Evolutionary conservation across 2,888 invertebrate species (phyloP).

Genomic region (Dione juno): DNA sequence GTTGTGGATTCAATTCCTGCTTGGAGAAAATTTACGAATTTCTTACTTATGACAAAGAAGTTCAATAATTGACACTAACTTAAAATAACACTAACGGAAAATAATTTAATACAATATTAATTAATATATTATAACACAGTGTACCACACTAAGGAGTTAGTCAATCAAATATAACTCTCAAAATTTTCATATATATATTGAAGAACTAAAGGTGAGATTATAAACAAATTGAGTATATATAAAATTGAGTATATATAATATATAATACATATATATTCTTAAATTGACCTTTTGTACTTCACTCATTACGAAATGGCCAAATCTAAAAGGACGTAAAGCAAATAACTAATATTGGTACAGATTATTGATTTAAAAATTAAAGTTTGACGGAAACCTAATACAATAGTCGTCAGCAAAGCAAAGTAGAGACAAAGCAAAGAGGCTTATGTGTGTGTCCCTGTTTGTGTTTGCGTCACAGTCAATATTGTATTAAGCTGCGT

Average conservation of each 20-base stretch:
- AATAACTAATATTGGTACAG: constrained; percentile 23
- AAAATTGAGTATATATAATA: neutral
- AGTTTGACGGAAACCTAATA: constrained; percentile 21
- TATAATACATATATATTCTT: neutral
- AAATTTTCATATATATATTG: no score
- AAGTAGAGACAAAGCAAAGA: constrained; percentile 30
- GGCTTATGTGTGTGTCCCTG: constrained; percentile 17
- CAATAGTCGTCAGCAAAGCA: constrained; percentile 26
- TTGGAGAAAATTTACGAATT: neutral
- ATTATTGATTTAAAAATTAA: constrained; percentile 21
- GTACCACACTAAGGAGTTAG: no score
- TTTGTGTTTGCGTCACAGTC: constrained; percentile 58
- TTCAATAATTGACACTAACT: no score
- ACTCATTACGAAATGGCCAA: neutral
- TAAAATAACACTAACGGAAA: no score
- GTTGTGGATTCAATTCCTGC: neutral
- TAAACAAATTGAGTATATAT: no score
- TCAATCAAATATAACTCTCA: no score
- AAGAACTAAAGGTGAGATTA: no score
- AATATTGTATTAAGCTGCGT: constrained; percentile 62
- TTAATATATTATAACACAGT: no score
- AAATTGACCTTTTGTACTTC: neutral
- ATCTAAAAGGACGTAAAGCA: constrained; percentile 16
- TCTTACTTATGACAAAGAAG: no score
- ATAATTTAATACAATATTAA: no score